phyloP scores from a whole-genome alignment of 2,888 invertebrate genomes.

The Blastobasis lacticolella region DNA sequence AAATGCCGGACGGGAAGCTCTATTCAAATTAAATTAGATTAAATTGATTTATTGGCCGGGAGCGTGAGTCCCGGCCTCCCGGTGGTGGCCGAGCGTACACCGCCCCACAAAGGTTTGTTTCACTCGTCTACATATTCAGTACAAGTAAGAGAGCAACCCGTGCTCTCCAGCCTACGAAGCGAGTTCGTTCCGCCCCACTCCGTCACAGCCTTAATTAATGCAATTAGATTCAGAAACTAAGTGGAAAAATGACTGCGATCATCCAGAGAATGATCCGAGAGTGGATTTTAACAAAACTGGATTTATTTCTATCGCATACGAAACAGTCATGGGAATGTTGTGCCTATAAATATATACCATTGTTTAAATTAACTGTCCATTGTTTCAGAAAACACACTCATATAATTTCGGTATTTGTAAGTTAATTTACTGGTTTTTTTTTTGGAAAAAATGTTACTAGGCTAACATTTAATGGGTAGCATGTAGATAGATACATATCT shows the following conservation, averaged over 20 bases:
- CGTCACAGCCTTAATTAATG: slow-evolving; percentile 59
- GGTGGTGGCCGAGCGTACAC: slow-evolving; percentile 8
- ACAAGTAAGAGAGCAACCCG: background rate
- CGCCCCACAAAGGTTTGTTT: background rate
- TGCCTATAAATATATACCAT: slow-evolving; percentile 18
- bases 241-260: slow-evolving; percentile 45
- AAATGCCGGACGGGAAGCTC: slow-evolving; percentile 46
- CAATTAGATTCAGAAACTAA: slow-evolving; percentile 60
- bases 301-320: slow-evolving; percentile 1
- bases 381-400: background rate
- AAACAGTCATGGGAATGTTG: slow-evolving; percentile 2
- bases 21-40: slow-evolving; percentile 70
- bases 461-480: background rate
- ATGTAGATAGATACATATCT: slow-evolving; percentile 1
- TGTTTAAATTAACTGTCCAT: slow-evolving; percentile 14
- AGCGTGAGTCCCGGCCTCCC: slow-evolving; percentile 36
- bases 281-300: slow-evolving; percentile 6
- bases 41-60: slow-evolving; percentile 69
- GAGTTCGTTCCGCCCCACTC: slow-evolving; percentile 43
- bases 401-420: background rate
- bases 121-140: background rate
- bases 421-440: slow-evolving; percentile 4
- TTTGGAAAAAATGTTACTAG: background rate
- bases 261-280: slow-evolving; percentile 15
- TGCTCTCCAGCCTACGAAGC: background rate